These are phyloP conservation scores for Brachypalpus laphriformis DNA, from an alignment of 2,888 invertebrate species.

Conservation along the genomic window DNA sequence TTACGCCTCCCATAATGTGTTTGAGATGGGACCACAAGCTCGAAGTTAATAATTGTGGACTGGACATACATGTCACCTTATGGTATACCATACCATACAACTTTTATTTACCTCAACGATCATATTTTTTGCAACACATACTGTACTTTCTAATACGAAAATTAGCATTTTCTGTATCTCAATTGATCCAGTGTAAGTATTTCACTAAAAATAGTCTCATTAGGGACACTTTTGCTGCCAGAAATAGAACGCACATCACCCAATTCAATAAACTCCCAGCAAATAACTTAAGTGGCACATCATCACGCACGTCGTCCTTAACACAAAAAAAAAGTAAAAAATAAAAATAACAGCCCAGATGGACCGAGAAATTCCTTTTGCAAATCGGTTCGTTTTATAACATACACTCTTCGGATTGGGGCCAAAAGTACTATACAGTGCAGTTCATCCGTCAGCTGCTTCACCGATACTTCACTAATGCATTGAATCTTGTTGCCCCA, in stretches of 20 bases:
- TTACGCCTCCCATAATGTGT: too few species aligned
- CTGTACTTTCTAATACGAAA: not conserved
- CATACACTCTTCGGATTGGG: slow-evolving; percentile 33
- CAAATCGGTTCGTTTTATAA: slow-evolving; percentile 35
- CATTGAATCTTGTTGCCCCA: slow-evolving; percentile 31
- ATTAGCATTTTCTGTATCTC: slow-evolving; percentile 23
- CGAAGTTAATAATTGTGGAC: too few species aligned
- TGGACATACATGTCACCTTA: too few species aligned
- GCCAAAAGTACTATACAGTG: slow-evolving; percentile 50
- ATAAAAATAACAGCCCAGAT: slow-evolving; percentile 54
- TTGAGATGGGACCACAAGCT: too few species aligned
- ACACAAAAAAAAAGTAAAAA: not conserved
- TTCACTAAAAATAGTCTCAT: slow-evolving; percentile 34
- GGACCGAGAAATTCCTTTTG: slow-evolving; percentile 58
- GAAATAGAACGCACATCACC: not conserved
- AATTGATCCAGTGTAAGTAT: slow-evolving; percentile 34
- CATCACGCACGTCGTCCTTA: slow-evolving; percentile 62
- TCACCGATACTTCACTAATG: slow-evolving; percentile 20
- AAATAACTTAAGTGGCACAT: slow-evolving; percentile 50
- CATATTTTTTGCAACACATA: slow-evolving; percentile 6
- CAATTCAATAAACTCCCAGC: slow-evolving; percentile 22
- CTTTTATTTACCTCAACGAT: too few species aligned
- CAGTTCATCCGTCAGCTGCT: slow-evolving; percentile 60
- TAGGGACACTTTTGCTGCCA: slow-evolving; percentile 6
- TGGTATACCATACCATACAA: too few species aligned